A percentile compares a stretch with the other conserved stretches of the same genome.
Conservation (phyloP, 2,113 vertebrate species). For the Globicephala melas region DNA sequence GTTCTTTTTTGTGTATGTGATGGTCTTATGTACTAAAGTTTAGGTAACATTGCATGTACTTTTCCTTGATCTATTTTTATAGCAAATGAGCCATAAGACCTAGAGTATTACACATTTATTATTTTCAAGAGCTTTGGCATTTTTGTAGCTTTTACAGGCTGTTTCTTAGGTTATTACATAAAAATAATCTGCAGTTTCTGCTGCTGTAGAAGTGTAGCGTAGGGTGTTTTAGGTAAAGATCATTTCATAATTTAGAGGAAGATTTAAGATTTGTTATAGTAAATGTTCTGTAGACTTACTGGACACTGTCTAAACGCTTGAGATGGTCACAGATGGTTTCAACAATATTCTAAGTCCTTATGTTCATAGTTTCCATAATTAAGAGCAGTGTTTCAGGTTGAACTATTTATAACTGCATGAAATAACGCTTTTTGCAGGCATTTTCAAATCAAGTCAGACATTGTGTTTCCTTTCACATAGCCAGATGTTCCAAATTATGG, state of each 20-base stretch:
- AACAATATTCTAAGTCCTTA: background rate
- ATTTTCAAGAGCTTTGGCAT: background rate
- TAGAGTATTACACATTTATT: background rate
- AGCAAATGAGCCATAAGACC: background rate
- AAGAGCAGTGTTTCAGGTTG: background rate
- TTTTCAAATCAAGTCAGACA: background rate
- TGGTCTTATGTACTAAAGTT: background rate
- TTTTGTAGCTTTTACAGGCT: background rate
- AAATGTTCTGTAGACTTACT: background rate
- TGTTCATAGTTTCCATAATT: background rate
- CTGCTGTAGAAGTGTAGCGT: background rate
- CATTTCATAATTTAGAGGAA: conserved; percentile 16
- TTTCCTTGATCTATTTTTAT: background rate
- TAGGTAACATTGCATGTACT: background rate
- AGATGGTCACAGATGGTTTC: background rate
- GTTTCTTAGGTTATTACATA: background rate
- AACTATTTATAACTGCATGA: background rate
- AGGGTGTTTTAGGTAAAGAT: background rate
- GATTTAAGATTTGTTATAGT: background rate
- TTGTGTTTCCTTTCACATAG: background rate
- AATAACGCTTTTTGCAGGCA: background rate
- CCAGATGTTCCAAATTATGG: background rate
- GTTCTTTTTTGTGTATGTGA: background rate
- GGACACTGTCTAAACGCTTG: background rate
- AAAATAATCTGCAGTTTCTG: background rate